Base-by-base conservation (phyloP, 2,888 invertebrate genomes). In the Nymphalis c-album region DNA sequence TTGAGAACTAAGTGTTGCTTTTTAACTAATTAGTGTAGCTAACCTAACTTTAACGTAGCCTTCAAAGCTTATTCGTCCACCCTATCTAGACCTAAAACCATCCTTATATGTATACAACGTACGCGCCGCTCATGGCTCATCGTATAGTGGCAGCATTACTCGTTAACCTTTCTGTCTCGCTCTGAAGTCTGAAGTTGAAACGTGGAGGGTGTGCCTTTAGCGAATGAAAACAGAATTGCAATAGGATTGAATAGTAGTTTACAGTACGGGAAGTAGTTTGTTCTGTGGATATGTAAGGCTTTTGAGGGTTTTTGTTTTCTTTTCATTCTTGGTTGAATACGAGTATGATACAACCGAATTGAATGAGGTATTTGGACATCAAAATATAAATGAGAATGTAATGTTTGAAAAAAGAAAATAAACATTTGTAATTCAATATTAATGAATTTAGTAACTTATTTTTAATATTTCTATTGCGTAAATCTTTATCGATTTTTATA, bases 1-100 rank as follows among this genome's bases (percentile, higher is more conserved):
- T 69, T 71, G 69, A 67, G 57, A 55, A 77, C 63, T 71, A 80
- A 85, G 81, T 84, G 85, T 84, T 86, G 85, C 85, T 87, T 87
- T 87, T 85, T 85, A 88, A 83, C 80, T 88, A 89, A 89, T 90
- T 90, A 89, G 85, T 85, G 86, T 82, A 76, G 79, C 83, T 79
- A 80, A 81, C 80, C 79, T 77, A 81, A 83, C 84, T 82, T 81
- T 75, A 71, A 68, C 74, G 60, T 50, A 47, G 55, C 60, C 50
- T 71, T 74, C 73, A 77, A 74, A 75, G 77, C 71, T 60, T 60
- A 68, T 35, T 17, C 20, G 40, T 18, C 61, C 61, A 62, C 20
- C 17, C 18, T 51, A 62, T 17, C 51, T 8, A 51, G 61, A 62
- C 40, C 61, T 51, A n/a, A n/a, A 51, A 18, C 20, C 8, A 35